Conservation (phyloP, 2,888 invertebrate species). For the Maniola hyperantus region DNA sequence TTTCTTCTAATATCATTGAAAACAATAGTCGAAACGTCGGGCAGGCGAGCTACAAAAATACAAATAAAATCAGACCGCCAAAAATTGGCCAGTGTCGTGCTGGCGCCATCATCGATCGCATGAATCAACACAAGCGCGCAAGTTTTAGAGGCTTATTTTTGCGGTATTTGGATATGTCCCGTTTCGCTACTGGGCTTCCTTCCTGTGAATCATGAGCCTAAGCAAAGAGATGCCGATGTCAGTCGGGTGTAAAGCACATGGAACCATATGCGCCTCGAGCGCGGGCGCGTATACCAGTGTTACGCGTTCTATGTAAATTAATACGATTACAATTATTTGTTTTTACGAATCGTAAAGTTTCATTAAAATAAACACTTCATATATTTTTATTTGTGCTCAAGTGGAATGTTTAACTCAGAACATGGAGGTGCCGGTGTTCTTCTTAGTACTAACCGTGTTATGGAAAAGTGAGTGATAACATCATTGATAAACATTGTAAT, state of each 20-base stretch:
- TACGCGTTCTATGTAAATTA: conserved; percentile 28
- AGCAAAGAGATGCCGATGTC: conserved; percentile 60
- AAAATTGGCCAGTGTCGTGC: conserved; percentile 64
- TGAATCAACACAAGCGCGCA: conserved; percentile 59
- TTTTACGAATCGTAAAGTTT: background rate
- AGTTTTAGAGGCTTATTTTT: conserved; percentile 53
- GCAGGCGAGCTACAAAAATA: conserved; percentile 41
- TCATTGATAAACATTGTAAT: conserved; percentile 20
- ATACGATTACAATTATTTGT: conserved; percentile 36
- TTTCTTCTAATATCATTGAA: no score
- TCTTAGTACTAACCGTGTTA: conserved; percentile 62
- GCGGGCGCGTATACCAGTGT: conserved; percentile 50
- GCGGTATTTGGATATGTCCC: conserved; percentile 68
- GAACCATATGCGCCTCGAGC: conserved; percentile 50
- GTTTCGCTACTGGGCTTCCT: conserved; percentile 67
- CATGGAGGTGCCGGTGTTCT: conserved; percentile 61
- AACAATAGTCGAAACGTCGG: conserved; percentile 25
- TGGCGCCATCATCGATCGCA: conserved; percentile 71
- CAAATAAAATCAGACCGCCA: conserved; percentile 51
- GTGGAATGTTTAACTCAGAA: conserved; percentile 53
- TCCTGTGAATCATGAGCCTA: conserved; percentile 74
- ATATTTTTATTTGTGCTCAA: conserved; percentile 32
- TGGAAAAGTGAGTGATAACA: conserved; percentile 65
- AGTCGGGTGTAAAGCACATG: conserved; percentile 58
- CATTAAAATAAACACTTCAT: background rate